These are phyloP conservation scores for Corella eumyota DNA, from an alignment of 23 tunicate genomes.

Conservation along the genomic window DNA sequence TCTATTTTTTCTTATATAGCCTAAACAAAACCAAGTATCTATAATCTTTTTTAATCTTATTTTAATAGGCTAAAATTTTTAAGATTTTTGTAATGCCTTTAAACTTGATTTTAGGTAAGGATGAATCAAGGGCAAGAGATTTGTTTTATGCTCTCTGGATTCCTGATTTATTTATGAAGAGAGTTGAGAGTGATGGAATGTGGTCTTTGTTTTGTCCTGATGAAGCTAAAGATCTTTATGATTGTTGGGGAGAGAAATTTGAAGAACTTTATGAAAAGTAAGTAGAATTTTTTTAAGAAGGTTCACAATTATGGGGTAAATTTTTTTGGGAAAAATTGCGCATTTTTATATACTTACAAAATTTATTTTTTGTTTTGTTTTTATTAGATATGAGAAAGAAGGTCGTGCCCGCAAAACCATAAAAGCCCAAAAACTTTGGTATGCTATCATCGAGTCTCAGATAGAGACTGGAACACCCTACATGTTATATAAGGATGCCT, in stretches of 20 bases:
- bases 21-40: not conserved
- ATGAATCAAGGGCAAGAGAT: constrained; percentile 93
- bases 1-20: too few relatives aligned
- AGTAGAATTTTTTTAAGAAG: not conserved
- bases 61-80: not conserved
- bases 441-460: constrained; percentile 94
- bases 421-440: constrained; percentile 92
- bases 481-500: constrained; percentile 98
- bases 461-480: constrained; percentile 98
- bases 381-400: constrained; percentile 60
- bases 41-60: not conserved
- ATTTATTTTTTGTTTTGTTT: not conserved
- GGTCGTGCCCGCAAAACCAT: constrained; percentile 78
- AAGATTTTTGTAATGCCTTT: too few relatives aligned
- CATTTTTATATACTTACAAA: too few relatives aligned
- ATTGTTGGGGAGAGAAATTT: constrained; percentile 96
- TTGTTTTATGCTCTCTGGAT: constrained; percentile 98
- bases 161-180: constrained; percentile 96
- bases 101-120: constrained; percentile 41
- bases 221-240: constrained; percentile 85
- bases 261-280: constrained; percentile 78
- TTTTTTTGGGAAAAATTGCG: too few relatives aligned
- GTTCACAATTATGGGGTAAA: too few relatives aligned
- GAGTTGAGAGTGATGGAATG: constrained; percentile 72
- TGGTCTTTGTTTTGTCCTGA: constrained; percentile 98